Conservation (phyloP, 2,113 vertebrate genomes). For the Phaethon lepturus region DNA sequence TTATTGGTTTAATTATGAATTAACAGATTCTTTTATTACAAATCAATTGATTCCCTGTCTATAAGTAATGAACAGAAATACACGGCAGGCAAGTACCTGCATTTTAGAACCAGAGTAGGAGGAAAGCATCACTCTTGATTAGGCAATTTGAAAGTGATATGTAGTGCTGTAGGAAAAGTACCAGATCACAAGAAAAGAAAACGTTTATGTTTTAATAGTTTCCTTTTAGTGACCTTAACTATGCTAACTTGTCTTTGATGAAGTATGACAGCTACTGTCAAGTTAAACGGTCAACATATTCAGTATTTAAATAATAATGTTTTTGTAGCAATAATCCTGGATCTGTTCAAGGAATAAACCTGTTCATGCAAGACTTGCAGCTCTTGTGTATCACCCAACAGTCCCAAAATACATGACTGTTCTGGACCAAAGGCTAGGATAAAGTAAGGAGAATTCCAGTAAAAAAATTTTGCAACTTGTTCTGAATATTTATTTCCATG, state of each 20-base stretch:
- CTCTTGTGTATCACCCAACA: not conserved
- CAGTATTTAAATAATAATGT: conserved; percentile 49
- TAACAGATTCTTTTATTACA: not conserved
- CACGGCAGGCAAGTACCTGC: not conserved
- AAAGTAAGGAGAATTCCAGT: not conserved
- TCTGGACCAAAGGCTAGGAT: not conserved
- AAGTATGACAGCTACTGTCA: conserved; percentile 26
- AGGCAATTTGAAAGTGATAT: conserved; percentile 8
- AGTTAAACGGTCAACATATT: conserved; percentile 43
- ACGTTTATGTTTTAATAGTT: conserved; percentile 62
- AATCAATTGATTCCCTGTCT: not conserved
- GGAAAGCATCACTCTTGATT: conserved; percentile 51
- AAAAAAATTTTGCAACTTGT: not conserved
- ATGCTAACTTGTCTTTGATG: conserved; percentile 46
- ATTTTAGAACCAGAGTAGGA: not conserved
- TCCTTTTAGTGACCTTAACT: conserved; percentile 57
- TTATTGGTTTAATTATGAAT: conserved; percentile 11
- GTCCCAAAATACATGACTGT: not conserved
- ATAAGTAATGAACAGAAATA: not conserved
- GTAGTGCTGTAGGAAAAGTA: conserved; percentile 48
- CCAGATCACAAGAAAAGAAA: conserved; percentile 58
- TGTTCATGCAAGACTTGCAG: not conserved
- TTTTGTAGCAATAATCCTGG: not conserved
- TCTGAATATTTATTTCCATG: not conserved
- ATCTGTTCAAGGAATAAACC: not conserved